Percentiles rank a stretch among this genome's conserved stretches.
Conservation (phyloP, 1,140 invertebrate genomes). For the Pararge aegeria region DNA sequence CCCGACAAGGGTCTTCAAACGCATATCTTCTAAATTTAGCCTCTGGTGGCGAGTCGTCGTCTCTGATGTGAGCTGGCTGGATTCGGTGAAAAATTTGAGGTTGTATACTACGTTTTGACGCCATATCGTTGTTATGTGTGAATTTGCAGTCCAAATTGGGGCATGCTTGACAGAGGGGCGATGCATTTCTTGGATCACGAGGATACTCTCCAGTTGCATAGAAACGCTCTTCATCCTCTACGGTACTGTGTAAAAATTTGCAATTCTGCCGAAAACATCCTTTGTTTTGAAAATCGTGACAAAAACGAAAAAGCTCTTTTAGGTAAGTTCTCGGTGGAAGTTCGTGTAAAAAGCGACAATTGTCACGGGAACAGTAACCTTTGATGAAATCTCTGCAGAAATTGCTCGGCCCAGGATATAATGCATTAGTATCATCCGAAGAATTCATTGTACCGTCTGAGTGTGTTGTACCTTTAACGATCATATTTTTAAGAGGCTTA, state of each 20-base stretch:
- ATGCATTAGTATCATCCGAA: constrained; percentile 45
- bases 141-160: constrained; percentile 57
- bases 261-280: constrained; percentile 67
- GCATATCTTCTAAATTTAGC: constrained; percentile 64
- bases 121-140: constrained; percentile 51
- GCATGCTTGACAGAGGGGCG: constrained; percentile 57
- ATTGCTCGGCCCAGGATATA: constrained; percentile 37
- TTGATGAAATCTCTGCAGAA: constrained; percentile 67
- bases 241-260: constrained; percentile 62
- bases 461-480: constrained; percentile 34
- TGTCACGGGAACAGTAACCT: constrained; percentile 60
- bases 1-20: constrained; percentile 52
- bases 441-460: constrained; percentile 41
- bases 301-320: constrained; percentile 68
- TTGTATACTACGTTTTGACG: constrained; percentile 38
- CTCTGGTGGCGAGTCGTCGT: constrained; percentile 66
- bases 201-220: constrained; percentile 58
- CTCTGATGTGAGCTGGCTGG: constrained; percentile 52
- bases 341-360: constrained; percentile 66
- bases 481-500: constrained; percentile 25
- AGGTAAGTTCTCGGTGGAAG: constrained; percentile 53
- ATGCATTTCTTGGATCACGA: constrained; percentile 38
- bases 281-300: constrained; percentile 74
- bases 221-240: constrained; percentile 66
- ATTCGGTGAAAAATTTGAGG: constrained; percentile 43